Base-by-base conservation (phyloP, 2,113 vertebrate species). In the Zeus faber region DNA sequence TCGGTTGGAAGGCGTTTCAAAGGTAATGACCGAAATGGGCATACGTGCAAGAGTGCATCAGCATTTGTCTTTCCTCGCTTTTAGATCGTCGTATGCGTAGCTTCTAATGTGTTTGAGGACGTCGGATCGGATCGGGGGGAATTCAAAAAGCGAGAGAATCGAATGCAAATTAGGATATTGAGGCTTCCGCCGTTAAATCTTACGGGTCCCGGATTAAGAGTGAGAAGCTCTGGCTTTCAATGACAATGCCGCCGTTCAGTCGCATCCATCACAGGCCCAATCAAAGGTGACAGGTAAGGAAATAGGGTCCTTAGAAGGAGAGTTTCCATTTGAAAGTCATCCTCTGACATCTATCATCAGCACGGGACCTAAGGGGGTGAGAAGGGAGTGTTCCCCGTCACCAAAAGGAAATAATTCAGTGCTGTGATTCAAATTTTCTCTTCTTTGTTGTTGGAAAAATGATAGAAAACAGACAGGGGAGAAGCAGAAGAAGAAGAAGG, bases 241-340 rank as follows among this genome's bases (percentile, higher is more conserved):
- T 56, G 49, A 44, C 0, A 57, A 51, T 14, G 25, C 0, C 54
- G 16, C 25, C 5, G 20, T 58, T 67, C 62, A 10, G 62, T 52
- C 50, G 70, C 72, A 73, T 26, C 59, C 49, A 29, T 74, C 62
- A 65, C 1, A 0, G 8, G 29, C 27, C 40, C 59, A 63, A 64
- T 63, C 55, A 47, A 20, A 40, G 54, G 5, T 39, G 27, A 62
- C 49, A 8, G 47, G 64, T 40, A 17, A 58, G 40, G 31, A 57
- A 75, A 51, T 65, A 2, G n/a, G 7, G 16, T 17, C 8, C 40
- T 48, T 47, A 43, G 55, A 44, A 21, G 26, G 24, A 67, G 40
- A 1, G 16, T 49, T 53, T 51, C 62, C 51, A 56, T 47, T 65
- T 77, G 37, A 77, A 73, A 76, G 59, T 18, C 26, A 20, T 27